Conservation (phyloP, 2,888 invertebrate species). For the Ecdyonurus torrentis region DNA sequence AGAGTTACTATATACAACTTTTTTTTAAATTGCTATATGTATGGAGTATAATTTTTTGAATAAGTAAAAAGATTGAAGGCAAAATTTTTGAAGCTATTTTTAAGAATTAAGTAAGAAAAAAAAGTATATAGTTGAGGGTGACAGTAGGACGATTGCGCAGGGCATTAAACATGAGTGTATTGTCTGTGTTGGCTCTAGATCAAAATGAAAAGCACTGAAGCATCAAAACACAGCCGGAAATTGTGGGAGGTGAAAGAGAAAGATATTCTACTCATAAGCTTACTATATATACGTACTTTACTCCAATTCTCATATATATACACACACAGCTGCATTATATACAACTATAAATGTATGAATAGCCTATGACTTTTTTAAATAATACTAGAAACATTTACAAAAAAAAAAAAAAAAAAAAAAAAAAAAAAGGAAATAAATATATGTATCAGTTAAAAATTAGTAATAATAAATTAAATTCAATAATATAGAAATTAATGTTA, state of each 20-base stretch:
- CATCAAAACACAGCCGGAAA: background rate
- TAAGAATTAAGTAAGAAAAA: background rate
- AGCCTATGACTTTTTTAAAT: no score
- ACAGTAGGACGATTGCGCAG: background rate
- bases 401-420: no score
- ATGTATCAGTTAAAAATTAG: no score
- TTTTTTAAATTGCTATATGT: no score
- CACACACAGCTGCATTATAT: no score
- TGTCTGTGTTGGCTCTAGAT: background rate
- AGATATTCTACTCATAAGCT: background rate
- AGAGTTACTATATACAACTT: background rate
- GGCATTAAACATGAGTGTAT: slow-evolving; percentile 2
- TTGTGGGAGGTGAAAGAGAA: background rate
- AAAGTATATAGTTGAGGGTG: background rate
- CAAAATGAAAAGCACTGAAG: background rate
- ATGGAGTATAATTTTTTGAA: no score
- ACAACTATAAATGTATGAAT: no score
- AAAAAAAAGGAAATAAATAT: no score
- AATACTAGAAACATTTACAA: no score
- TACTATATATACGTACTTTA: background rate
- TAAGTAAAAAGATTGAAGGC: background rate
- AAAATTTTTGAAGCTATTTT: background rate
- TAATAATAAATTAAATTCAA: no score
- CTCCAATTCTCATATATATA: no score
- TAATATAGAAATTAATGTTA: no score